A percentile compares a stretch with the other conserved stretches of the same genome.
These are phyloP conservation scores for Bergia puertoricense DNA, from an alignment of 92 coral and sea anemone species.

Conservation along the genomic window DNA sequence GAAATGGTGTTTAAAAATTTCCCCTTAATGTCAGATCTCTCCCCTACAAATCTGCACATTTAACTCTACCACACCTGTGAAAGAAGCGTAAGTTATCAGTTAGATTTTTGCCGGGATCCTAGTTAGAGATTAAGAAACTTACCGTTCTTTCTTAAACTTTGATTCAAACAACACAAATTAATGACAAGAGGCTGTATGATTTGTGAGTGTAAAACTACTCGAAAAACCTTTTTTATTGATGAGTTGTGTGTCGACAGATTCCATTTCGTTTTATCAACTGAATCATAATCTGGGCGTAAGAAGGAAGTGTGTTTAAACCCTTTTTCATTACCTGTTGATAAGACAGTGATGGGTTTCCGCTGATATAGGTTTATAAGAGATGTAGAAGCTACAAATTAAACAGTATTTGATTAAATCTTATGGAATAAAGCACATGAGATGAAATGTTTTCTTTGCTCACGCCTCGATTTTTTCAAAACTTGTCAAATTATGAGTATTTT, in stretches of 20 bases:
- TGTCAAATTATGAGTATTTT: neutral
- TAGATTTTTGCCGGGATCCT: neutral
- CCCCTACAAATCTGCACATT: neutral
- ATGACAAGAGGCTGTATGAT: neutral
- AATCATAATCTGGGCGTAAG: neutral
- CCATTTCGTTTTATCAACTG: neutral
- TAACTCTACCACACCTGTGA: neutral
- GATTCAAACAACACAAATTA: slow-evolving; percentile 5
- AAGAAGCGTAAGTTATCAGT: too few species aligned
- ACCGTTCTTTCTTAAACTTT: neutral
- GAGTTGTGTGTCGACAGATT: slow-evolving; percentile 17
- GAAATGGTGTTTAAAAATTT: too few species aligned
- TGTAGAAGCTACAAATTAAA: neutral
- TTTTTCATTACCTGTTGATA: slow-evolving; percentile 19
- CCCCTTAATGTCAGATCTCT: neutral
- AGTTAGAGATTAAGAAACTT: neutral
- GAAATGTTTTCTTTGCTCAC: slow-evolving; percentile 2
- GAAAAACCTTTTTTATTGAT: slow-evolving; percentile 16
- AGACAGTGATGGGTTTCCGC: slow-evolving; percentile 29
- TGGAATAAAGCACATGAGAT: neutral
- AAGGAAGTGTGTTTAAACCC: slow-evolving; percentile 6
- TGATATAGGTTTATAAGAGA: slow-evolving; percentile 18
- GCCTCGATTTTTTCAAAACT: neutral
- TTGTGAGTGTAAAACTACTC: neutral
- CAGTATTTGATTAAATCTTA: slow-evolving; percentile 5